Evolutionary conservation across 2,113 vertebrate genomes (phyloP), one percentile per base, ranked within the genome.

Genomic region (Anolis carolinensis): DNA sequence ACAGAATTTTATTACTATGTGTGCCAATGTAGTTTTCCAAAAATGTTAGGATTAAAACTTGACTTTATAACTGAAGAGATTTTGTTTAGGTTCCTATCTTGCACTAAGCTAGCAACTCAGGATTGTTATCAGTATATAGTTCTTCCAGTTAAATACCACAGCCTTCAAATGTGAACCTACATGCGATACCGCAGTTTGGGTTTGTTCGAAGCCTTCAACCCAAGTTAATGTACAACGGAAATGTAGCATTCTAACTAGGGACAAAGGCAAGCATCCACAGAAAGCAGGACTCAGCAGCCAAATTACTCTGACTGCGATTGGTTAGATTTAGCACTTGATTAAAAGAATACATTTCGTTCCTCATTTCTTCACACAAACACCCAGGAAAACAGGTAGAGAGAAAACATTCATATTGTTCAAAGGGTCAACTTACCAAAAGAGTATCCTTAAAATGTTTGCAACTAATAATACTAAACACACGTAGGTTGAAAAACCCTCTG

Each of bases 401-500:
- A 6, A 34, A 52, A 4, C 25, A 48, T 34, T 25, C 0, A 5
- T 18, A 50, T 4, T 65, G 21, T 18, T 0, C 18, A 11, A 23
- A 21, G 70, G 32, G 7, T 48, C 32, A 21, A 92, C 97, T 95
- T 70, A 99, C 98, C 98, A 98, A 81, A 99, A 99, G 0, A 99
- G 97, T 67, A 99, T 99, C 85, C 98, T 93, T 50, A 99, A 85
- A 71, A 99, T 99, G 88, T 99, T 99, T 0, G 98, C 98, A 62
- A 99, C 96, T 83, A 99, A 95, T 3, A 99, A 87, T 83, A 99
- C 98, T 77, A 99, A 94, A 87, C 98, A 99, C 86, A 99, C 98
- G 36, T 99, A 98, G 62, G 97, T 97, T 87, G 98, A 99, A 93
- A 99, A 99, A 9, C 98, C 98, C 83, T 99, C 98, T 0, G 98